These are phyloP conservation scores for Pinna nobilis DNA, from an alignment of 1,140 invertebrate genomes.

Conservation along the genomic window DNA sequence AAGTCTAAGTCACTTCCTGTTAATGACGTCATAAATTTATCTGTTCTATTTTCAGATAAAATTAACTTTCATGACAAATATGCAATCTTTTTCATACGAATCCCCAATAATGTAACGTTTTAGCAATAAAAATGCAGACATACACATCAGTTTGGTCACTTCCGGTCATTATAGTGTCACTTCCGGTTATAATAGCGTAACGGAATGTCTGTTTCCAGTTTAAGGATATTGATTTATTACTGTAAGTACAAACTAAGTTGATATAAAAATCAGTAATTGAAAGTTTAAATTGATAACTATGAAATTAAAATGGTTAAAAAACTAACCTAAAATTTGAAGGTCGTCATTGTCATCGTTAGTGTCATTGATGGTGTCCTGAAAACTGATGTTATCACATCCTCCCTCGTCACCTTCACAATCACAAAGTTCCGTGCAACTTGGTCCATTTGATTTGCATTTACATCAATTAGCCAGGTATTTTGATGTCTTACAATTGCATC, in stretches of 20 bases:
- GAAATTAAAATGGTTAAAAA: background rate
- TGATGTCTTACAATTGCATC: conserved; percentile 1
- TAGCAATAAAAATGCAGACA: background rate
- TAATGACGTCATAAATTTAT: background rate
- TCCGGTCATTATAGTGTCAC: background rate
- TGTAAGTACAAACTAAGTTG: background rate
- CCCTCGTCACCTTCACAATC: background rate
- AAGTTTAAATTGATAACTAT: background rate
- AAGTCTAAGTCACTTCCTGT: background rate
- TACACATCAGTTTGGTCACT: background rate
- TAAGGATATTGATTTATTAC: background rate
- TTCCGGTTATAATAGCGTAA: background rate
- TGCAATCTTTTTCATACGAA: too few relatives aligned
- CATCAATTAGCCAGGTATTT: background rate
- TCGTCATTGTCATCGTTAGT: background rate
- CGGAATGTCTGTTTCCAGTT: background rate
- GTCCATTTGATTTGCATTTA: background rate
- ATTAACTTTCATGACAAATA: too few relatives aligned
- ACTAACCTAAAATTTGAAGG: background rate
- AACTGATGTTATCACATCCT: background rate
- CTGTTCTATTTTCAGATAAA: background rate
- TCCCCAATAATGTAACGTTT: background rate
- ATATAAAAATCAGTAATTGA: too few relatives aligned
- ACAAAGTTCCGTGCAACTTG: background rate
- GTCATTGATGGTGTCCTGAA: background rate